These are phyloP conservation scores for Anoplophora glabripennis DNA, from an alignment of 1,140 invertebrate species.

Conservation along the genomic window DNA sequence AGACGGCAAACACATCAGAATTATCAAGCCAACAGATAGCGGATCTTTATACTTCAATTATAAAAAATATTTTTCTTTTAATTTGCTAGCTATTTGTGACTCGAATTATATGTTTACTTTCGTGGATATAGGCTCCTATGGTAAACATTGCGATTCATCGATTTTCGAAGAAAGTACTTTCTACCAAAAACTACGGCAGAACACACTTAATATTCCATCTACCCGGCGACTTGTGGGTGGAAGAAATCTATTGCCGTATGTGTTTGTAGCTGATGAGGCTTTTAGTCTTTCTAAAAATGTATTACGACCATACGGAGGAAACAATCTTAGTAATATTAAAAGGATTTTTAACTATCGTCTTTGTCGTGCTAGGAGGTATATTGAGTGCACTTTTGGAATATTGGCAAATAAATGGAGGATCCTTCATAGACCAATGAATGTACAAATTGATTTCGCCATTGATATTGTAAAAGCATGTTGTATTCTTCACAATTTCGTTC, in stretches of 20 bases:
- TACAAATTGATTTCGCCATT: background rate
- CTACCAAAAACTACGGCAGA: background rate
- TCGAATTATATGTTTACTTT: background rate
- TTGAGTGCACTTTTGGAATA: too few species aligned
- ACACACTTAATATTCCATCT: background rate
- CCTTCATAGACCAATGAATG: background rate
- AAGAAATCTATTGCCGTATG: background rate
- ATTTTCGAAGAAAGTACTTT: background rate
- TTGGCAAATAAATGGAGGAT: constrained; percentile 7
- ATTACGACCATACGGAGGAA: background rate
- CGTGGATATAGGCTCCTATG: background rate
- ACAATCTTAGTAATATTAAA: background rate
- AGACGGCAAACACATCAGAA: too few species aligned
- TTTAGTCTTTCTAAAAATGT: background rate
- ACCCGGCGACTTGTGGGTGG: background rate
- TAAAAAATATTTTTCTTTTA: too few species aligned
- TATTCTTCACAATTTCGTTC: constrained; percentile 10
- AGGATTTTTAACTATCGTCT: background rate
- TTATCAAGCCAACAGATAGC: too few species aligned
- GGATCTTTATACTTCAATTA: too few species aligned
- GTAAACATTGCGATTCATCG: background rate
- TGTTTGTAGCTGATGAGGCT: background rate
- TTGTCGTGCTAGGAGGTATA: background rate
- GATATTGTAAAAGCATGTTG: constrained; percentile 4
- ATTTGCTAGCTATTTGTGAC: background rate